phyloP scores from a whole-genome alignment of 92 coral and sea anemone genomes.

The Umimayanthus kanabou region DNA sequence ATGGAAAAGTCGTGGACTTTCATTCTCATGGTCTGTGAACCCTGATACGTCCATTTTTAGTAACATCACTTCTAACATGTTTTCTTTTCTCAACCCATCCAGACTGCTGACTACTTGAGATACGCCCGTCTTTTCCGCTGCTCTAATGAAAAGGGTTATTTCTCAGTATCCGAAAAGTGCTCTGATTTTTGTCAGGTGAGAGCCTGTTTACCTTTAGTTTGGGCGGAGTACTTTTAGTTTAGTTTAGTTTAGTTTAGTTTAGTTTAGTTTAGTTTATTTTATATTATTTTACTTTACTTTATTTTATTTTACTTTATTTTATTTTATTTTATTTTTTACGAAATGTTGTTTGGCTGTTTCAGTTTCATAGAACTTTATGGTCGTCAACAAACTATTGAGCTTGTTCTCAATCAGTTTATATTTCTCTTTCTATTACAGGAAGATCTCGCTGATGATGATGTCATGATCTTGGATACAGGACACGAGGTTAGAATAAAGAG shows the following conservation, averaged over 20 bases:
- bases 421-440: conserved; percentile 55
- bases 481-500: conserved; percentile 64
- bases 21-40: not conserved
- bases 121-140: conserved; percentile 93
- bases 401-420: not conserved
- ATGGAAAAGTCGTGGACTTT: no score
- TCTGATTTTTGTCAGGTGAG: conserved; percentile 98
- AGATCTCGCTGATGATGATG: conserved; percentile 93
- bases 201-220: not conserved
- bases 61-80: not conserved
- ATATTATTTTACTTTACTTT: no score
- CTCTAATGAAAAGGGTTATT: conserved; percentile 96
- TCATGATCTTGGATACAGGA: conserved; percentile 96
- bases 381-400: not conserved
- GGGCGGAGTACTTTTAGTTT: not conserved
- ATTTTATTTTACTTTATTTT: not conserved
- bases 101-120: conserved; percentile 92
- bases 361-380: no score
- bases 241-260: not conserved
- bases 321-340: not conserved
- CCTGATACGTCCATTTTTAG: no score
- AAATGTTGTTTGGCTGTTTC: not conserved
- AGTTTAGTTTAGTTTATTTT: not conserved
- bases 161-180: conserved; percentile 96
- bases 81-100: not conserved